Evolutionary conservation across 2,888 invertebrate species (phyloP), one percentile per base, ranked within the genome.

Genomic region (Callosobruchus maculatus): DNA sequence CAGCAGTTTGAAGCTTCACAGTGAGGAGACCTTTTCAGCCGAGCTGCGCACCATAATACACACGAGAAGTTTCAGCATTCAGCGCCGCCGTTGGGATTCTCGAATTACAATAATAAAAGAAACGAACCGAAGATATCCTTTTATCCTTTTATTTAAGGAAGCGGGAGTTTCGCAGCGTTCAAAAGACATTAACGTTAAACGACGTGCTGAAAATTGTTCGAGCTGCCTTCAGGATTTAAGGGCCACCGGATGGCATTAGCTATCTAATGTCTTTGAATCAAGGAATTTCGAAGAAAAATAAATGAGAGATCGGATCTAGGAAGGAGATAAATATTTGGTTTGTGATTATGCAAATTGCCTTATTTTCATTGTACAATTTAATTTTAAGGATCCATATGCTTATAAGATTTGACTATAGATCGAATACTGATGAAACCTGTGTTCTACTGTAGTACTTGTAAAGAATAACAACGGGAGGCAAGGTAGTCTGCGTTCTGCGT

Each of bases 141-240:
- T 78, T 74, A 70, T 70, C 73, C 72, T 71, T 75, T 69, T 72
- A 72, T 67, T 75, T 68, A 68, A 69, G 70, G 68, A 74, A 73
- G 73, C 71, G 73, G 68, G 72, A 70, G 70, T 72, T 73, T 71
- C 69, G 73, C 70, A 68, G 74, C 77, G 73, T 76, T 77, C 75
- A 74, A 72, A 74, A 73, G 74, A 77, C 77, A 77, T 78, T 78
- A 77, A 74, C 75, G 75, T 75, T 75, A 77, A 76, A 77, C 76
- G 77, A 75, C 75, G 74, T 75, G 77, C 75, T 73, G 75, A 74
- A 74, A 77, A 76, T 76, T 74, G 75, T 72, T 72, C 74, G 74
- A 30, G 71, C 75, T 31, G 73, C 74, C 49, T 70, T 68, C 70
- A 70, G 71, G 73, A 76, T 71, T 73, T 49, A 49, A 49, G 49